Percentiles rank a stretch among this genome's conserved stretches.
These are phyloP conservation scores for Chironex yamaguchii DNA, from an alignment of 30 jellyfish, hydroid and myxozoan species.

Conservation along the genomic window DNA sequence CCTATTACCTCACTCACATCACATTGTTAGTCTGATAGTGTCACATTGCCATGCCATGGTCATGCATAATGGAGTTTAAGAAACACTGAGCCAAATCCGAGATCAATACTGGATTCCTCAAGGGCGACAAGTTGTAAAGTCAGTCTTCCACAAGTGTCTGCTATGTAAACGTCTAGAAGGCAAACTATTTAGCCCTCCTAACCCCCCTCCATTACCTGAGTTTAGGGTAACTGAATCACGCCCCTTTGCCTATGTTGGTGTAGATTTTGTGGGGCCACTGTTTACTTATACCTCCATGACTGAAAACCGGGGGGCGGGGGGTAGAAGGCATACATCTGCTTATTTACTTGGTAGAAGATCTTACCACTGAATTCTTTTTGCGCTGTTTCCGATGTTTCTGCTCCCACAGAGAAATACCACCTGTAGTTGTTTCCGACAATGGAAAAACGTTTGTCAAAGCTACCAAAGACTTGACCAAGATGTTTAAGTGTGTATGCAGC, in stretches of 20 bases:
- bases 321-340: background rate
- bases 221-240: background rate
- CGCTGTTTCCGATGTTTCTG: constrained; percentile 17
- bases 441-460: constrained; percentile 30
- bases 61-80: constrained; percentile 29
- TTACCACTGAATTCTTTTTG: constrained; percentile 2
- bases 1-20: no score
- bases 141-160: background rate
- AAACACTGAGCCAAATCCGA: constrained; percentile 1
- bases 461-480: constrained; percentile 21
- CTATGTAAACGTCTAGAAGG: constrained; percentile 4
- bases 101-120: constrained; percentile 15
- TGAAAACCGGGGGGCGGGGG: background rate
- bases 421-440: constrained; percentile 19
- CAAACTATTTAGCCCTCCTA: background rate
- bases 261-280: constrained; percentile 19
- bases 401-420: constrained; percentile 54
- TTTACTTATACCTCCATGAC: background rate
- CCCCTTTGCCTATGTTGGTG: constrained; percentile 8
- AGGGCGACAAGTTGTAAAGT: background rate
- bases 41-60: no score
- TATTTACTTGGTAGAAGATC: constrained; percentile 27
- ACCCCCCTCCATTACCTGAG: constrained; percentile 3
- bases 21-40: no score
- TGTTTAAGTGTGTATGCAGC: background rate